Base-by-base conservation (phyloP, 2,113 vertebrate genomes). In the Labrus mixtus region DNA sequence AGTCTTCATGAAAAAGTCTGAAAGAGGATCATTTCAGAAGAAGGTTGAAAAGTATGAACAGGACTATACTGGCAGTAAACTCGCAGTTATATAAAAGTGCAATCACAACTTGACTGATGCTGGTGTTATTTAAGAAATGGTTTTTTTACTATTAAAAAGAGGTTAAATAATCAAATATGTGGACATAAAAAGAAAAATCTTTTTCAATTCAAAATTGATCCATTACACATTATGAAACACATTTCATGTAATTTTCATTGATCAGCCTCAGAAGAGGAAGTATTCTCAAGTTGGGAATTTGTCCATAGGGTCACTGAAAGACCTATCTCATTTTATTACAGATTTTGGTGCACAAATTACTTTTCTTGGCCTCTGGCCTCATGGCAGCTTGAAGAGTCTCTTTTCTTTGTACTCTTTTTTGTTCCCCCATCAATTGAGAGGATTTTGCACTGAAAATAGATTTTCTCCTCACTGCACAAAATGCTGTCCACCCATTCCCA, bases 381-480 rank as follows among this genome's bases (percentile, higher is more conserved):
- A 29, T 51, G 46, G 13, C 45, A 50, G 41, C 36, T 48, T 37
- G 41, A 61, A 60, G 37, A 43, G 58, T 55, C 23, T 15, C 15
- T 48, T 48, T 48, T 48, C 46, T 48, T 19, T 19, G 46, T 48
- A 19, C 4, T 48, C 19, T 55, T n/a, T 23, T 33, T 12, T n/a
- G n/a, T n/a, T n/a, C n/a, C 6, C 3, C 29, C 29, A 33, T 33
- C 29, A 6, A 55, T 15, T 53, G 36, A 10, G 45, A 23, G 15
- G 46, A 25, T 64, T 65, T 55, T 41, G 23, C 17, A 20, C 65
- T 74, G 0, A 63, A 70, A 75, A 79, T 77, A 74, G 57, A 58
- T 67, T 45, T 73, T 54, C 2, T 4, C 0, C 58, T 76, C 57
- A 22, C 48, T 60, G 16, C 53, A 41, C 12, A 0, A 33, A 66